Evolutionary conservation across 2,888 invertebrate genomes (phyloP).

Genomic region (Agrotis exclamationis): DNA sequence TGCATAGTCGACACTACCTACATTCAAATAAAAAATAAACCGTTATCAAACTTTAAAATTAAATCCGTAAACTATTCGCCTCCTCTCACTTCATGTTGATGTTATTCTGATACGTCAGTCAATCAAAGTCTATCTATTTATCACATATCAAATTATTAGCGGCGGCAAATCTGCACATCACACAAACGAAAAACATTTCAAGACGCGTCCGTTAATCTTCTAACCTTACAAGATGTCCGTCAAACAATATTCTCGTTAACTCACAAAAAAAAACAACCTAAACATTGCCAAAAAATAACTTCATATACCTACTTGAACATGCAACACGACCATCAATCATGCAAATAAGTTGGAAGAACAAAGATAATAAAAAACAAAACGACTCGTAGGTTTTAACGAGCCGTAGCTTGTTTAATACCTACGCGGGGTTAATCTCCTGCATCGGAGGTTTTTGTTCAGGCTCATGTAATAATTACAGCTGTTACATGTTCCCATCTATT

Average conservation of each 20-base stretch:
- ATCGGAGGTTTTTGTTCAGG: slow-evolving; percentile 54
- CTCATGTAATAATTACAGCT: slow-evolving; percentile 45
- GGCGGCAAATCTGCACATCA: slow-evolving; percentile 56
- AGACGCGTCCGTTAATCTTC: slow-evolving; percentile 56
- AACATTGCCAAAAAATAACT: slow-evolving; percentile 57
- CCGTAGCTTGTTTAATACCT: slow-evolving; percentile 63
- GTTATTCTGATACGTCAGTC: slow-evolving; percentile 57
- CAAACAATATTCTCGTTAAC: slow-evolving; percentile 64
- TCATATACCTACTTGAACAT: slow-evolving; percentile 40
- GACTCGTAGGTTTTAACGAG: slow-evolving; percentile 55
- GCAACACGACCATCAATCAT: slow-evolving; percentile 62
- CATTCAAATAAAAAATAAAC: slow-evolving; percentile 17
- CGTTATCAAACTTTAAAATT: slow-evolving; percentile 17
- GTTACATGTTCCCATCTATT: slow-evolving; percentile 50
- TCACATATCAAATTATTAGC: slow-evolving; percentile 56
- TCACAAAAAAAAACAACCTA: slow-evolving; percentile 47
- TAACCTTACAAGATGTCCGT: slow-evolving; percentile 55
- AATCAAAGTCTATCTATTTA: slow-evolving; percentile 60
- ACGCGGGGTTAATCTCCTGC: slow-evolving; percentile 60
- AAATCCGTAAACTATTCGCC: slow-evolving; percentile 7
- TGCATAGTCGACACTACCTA: neutral
- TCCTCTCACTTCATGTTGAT: slow-evolving; percentile 36
- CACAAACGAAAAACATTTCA: slow-evolving; percentile 46
- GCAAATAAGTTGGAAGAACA: slow-evolving; percentile 58
- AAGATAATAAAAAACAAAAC: slow-evolving; percentile 42